Base-by-base conservation (phyloP, 2,888 invertebrate genomes). In the Tuberolachnus salignus region DNA sequence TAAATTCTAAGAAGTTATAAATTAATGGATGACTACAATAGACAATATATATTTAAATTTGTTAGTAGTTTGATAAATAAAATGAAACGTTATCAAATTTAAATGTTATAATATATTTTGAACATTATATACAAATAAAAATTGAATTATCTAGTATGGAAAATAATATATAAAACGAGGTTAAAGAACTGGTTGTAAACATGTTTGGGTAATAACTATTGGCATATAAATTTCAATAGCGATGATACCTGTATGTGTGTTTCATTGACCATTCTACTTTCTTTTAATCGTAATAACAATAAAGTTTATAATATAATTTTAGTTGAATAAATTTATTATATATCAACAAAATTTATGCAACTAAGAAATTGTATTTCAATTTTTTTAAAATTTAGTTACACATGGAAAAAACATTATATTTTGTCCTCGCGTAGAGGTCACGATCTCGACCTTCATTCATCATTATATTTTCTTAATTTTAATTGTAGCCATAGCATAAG, bases 391-490 rank as follows among this genome's bases (percentile, higher is more conserved):
- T 3, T 64, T 66, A 10, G 26, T 57, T 67, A 75, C n/a, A 46
- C 11, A 19, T 53, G 42, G 23, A 53, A 53, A 63, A 51, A 74
- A 69, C 13, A 21, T 26, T 42, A 14, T 66, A 57, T 66, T 66
- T 75, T 57, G 46, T 66, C 26, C 55, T 57, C 26, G 26, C 10
- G 26, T 75, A 67, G 66, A 66, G 66, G 75, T 75, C 66, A 57
- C 57, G 46, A 66, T 75, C 44, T 55, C 44, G 66, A 75, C 75
- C 75, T 75, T 75, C 75, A 6, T 67, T 75, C n/a, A 19, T 34
- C 34, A 34, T 34, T n/a, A n/a, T 74, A 75, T 75, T 75, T 66
- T 57, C 66, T 75, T 57, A 57, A 57, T 67, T 75, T 75, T 57
- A 75, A 75, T 75, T 75, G 66, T 66, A 75, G 66, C 67, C 42